Evolutionary conservation across 2,888 invertebrate genomes (phyloP).

Genomic region (Agrilus cyanescens): DNA sequence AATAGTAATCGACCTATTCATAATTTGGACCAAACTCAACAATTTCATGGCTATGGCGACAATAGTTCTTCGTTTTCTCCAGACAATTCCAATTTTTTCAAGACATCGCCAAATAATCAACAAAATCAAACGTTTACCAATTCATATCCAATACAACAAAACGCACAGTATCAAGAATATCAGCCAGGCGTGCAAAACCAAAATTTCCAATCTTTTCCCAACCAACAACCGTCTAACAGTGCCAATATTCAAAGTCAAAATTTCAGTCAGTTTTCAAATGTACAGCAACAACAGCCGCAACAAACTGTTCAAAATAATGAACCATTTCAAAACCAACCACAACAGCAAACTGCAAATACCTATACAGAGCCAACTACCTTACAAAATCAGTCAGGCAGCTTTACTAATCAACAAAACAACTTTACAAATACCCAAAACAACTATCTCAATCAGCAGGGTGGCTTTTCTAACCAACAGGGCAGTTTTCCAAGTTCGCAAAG

Average conservation of each 20-base stretch:
- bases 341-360: slow-evolving; percentile 2
- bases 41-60: too few relatives aligned
- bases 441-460: slow-evolving; percentile 3
- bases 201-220: slow-evolving; percentile 3
- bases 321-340: slow-evolving; percentile 6
- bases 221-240: slow-evolving; percentile 2
- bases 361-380: slow-evolving; percentile 6
- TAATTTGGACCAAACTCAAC: not conserved
- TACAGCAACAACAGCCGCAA: slow-evolving; percentile 10
- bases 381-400: slow-evolving; percentile 11
- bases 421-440: slow-evolving; percentile 6
- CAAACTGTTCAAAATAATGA: slow-evolving; percentile 4
- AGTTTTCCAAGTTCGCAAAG: slow-evolving; percentile 1
- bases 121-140: slow-evolving; percentile 11
- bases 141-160: slow-evolving; percentile 1
- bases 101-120: slow-evolving; percentile 2
- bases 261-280: slow-evolving; percentile 3
- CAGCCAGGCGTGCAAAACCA: not conserved
- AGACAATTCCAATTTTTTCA: not conserved
- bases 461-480: slow-evolving; percentile 6
- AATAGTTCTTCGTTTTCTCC: not conserved
- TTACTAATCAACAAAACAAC: slow-evolving; percentile 13
- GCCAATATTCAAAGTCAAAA: slow-evolving; percentile 3
- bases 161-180: not conserved
- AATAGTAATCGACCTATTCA: slow-evolving; percentile 4